These are phyloP conservation scores for Eubasilissa splendida DNA, from an alignment of 2,888 invertebrate genomes.

Conservation along the genomic window DNA sequence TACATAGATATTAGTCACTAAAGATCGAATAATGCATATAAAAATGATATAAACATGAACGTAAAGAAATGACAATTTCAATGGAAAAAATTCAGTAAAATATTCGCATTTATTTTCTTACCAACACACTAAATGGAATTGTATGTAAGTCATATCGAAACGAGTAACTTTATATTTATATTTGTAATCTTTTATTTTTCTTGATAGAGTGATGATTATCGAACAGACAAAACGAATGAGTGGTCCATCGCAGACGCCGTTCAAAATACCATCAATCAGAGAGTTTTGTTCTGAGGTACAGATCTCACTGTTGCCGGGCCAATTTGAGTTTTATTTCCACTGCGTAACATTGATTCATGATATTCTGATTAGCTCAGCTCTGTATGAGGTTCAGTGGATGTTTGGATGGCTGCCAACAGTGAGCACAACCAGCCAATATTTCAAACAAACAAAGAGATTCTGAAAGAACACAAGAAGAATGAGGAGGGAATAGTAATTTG, in stretches of 20 bases:
- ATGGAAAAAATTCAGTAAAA: too few species aligned
- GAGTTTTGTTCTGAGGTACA: background rate
- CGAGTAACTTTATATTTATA: background rate
- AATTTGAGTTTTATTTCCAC: constrained; percentile 2
- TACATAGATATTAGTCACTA: too few species aligned
- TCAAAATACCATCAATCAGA: background rate
- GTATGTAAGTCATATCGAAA: background rate
- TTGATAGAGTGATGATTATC: too few species aligned
- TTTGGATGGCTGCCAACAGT: background rate
- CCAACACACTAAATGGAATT: background rate
- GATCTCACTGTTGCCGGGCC: background rate
- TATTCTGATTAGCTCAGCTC: constrained; percentile 5
- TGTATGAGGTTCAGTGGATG: background rate
- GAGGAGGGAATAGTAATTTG: too few species aligned
- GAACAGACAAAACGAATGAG: background rate
- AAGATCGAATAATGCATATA: too few species aligned
- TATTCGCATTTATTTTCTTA: too few species aligned
- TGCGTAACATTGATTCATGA: constrained; percentile 7
- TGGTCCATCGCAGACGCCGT: background rate
- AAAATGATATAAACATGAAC: too few species aligned
- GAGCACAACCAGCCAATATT: constrained; percentile 3
- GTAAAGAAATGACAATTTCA: too few species aligned
- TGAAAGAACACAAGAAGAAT: background rate
- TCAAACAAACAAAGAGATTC: constrained; percentile 9
- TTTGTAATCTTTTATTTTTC: background rate